Conservation (phyloP, 2,797 vertebrate species). For the Myripristis jacobus region DNA sequence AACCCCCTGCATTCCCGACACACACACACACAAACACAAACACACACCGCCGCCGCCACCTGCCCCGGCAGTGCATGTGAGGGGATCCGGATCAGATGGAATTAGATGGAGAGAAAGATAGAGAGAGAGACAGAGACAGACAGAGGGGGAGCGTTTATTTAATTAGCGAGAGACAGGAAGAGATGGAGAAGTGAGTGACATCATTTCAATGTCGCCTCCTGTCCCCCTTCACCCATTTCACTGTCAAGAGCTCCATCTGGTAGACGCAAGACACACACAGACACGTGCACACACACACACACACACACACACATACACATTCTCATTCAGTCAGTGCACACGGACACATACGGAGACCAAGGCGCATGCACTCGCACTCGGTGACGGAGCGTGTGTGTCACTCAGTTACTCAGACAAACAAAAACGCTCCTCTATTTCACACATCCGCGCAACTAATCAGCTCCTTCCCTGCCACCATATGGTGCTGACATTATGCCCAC, state of each 20-base stretch:
- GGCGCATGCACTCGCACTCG: constrained; percentile 38
- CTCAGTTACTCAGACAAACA: constrained; percentile 27
- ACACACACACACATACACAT: constrained; percentile 18
- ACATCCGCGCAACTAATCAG: constrained; percentile 58
- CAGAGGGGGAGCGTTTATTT: constrained; percentile 65
- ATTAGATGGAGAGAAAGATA: constrained; percentile 55
- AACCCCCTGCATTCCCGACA: constrained; percentile 56
- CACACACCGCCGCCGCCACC: constrained; percentile 27
- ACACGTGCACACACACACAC: constrained; percentile 18
- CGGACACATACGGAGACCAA: constrained; percentile 19
- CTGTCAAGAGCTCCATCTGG: constrained; percentile 74
- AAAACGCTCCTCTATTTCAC: constrained; percentile 35
- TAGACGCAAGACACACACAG: constrained; percentile 40
- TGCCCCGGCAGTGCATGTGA: constrained; percentile 25
- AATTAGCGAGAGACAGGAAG: constrained; percentile 74
- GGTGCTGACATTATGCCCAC: constrained; percentile 52
- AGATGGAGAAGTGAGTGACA: constrained; percentile 67
- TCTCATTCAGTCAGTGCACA: constrained; percentile 14
- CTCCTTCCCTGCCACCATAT: constrained; percentile 45
- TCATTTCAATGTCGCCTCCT: constrained; percentile 69
- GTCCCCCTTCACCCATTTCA: constrained; percentile 32
- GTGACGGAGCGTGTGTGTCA: constrained; percentile 31
- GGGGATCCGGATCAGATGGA: constrained; percentile 58
- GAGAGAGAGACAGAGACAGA: constrained; percentile 19
- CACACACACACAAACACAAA: constrained; percentile 32